phyloP scores from a whole-genome alignment of 2,888 invertebrate species.

The Erebia epiphron region DNA sequence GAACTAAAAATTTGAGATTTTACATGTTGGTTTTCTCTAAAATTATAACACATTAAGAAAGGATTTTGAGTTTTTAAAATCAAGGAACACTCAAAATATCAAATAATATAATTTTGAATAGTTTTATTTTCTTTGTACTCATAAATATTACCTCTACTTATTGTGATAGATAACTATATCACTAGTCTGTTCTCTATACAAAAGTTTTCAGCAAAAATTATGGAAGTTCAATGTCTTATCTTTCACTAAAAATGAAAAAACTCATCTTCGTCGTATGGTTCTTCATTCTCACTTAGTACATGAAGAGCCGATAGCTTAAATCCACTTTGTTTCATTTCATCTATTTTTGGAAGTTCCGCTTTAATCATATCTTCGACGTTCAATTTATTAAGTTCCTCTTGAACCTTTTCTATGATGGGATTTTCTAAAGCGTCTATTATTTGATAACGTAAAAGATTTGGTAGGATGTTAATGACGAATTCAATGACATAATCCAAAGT shows the following conservation, averaged over 20 bases:
- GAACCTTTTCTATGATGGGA: slow-evolving; percentile 88
- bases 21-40: too few species aligned
- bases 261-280: slow-evolving; percentile 69
- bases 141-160: not conserved
- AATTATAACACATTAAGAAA: too few species aligned
- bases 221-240: not conserved
- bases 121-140: too few species aligned
- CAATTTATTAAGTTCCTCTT: slow-evolving; percentile 88
- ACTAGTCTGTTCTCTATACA: slow-evolving; percentile 1
- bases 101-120: too few species aligned
- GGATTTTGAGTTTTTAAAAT: too few species aligned
- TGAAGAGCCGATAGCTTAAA: slow-evolving; percentile 71
- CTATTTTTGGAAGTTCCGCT: slow-evolving; percentile 86
- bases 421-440: slow-evolving; percentile 93
- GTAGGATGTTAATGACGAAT: slow-evolving; percentile 90
- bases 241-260: slow-evolving; percentile 71
- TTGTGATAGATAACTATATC: not conserved
- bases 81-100: too few species aligned
- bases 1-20: too few species aligned
- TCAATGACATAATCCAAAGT: slow-evolving; percentile 92
- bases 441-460: slow-evolving; percentile 93
- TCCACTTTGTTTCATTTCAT: slow-evolving; percentile 79
- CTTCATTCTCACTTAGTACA: slow-evolving; percentile 46
- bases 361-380: slow-evolving; percentile 89
- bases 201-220: not conserved